Evolutionary conservation across 2,797 vertebrate species (phyloP).

Genomic region (Jordanella pulchra): DNA sequence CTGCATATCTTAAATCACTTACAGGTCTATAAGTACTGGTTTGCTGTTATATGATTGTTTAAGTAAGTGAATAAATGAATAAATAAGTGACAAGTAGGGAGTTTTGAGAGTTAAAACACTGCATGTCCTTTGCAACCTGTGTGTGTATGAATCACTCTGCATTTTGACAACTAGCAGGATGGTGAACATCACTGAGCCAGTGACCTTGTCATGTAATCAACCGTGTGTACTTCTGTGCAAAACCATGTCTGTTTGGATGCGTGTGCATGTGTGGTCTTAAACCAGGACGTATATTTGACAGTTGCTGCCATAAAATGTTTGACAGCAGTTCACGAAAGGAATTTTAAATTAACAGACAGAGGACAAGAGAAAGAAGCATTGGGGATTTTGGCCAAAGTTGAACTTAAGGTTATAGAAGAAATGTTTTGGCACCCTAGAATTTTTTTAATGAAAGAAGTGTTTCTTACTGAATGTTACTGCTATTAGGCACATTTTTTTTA

Average conservation of each 20-base stretch:
- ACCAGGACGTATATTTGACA: conserved; percentile 5
- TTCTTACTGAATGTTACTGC: too few relatives aligned
- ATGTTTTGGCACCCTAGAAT: too few relatives aligned
- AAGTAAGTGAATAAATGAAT: too few relatives aligned
- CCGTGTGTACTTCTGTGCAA: conserved; percentile 3
- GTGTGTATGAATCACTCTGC: conserved; percentile 5
- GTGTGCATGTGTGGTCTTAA: conserved; percentile 9
- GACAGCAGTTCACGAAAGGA: conserved; percentile 22
- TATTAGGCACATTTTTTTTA: too few relatives aligned
- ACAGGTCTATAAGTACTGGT: conserved; percentile 3
- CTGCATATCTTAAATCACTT: conserved; percentile 7
- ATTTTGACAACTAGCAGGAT: conserved; percentile 23
- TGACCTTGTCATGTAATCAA: conserved; percentile 37
- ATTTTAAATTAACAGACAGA: conserved; percentile 12
- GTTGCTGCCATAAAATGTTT: conserved; percentile 30
- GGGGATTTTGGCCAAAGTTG: neutral
- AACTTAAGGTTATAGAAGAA: too few relatives aligned
- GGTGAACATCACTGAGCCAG: conserved; percentile 22
- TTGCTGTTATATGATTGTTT: conserved; percentile 1
- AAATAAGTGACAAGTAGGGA: conserved; percentile 21
- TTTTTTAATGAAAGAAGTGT: too few relatives aligned
- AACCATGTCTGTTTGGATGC: neutral
- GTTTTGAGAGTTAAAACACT: conserved; percentile 17
- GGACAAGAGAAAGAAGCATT: neutral
- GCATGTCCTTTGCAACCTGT: conserved; percentile 27